phyloP scores from a whole-genome alignment of 92 coral and sea anemone species.

The Pocillopora grandis region DNA sequence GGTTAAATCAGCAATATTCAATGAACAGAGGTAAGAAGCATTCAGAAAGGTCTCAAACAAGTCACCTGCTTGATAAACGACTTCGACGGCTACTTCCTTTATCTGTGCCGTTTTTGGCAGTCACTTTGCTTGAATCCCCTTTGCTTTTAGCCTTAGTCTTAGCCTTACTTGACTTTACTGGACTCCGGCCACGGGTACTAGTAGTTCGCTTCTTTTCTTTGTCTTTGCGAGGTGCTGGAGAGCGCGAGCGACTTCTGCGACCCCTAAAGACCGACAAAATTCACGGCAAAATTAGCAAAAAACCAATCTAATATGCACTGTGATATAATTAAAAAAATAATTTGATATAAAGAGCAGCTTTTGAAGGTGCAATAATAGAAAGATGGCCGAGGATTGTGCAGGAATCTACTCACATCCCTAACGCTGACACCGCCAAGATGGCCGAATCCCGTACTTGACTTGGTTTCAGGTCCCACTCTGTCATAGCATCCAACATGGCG shows the following conservation, averaged over 20 bases:
- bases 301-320: neutral
- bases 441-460: conserved; percentile 2
- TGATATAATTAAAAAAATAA: neutral
- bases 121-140: conserved; percentile 45
- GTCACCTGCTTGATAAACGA: conserved; percentile 89
- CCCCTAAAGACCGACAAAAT: conserved; percentile 55
- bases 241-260: conserved; percentile 87
- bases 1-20: no score
- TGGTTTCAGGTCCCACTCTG: neutral
- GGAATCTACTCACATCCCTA: conserved; percentile 48
- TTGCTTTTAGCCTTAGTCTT: conserved; percentile 65
- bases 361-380: neutral
- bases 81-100: conserved; percentile 49
- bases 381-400: conserved; percentile 37
- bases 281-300: neutral
- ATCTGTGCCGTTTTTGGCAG: conserved; percentile 43
- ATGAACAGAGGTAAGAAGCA: neutral
- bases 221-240: conserved; percentile 76
- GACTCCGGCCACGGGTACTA: conserved; percentile 95
- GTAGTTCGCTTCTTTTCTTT: conserved; percentile 74
- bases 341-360: neutral
- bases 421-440: conserved; percentile 23
- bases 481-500: conserved; percentile 27
- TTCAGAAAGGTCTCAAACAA: neutral
- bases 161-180: conserved; percentile 71